Evolutionary conservation across 2,113 vertebrate species (phyloP).

Genomic region (Elgaria multicarinata): DNA sequence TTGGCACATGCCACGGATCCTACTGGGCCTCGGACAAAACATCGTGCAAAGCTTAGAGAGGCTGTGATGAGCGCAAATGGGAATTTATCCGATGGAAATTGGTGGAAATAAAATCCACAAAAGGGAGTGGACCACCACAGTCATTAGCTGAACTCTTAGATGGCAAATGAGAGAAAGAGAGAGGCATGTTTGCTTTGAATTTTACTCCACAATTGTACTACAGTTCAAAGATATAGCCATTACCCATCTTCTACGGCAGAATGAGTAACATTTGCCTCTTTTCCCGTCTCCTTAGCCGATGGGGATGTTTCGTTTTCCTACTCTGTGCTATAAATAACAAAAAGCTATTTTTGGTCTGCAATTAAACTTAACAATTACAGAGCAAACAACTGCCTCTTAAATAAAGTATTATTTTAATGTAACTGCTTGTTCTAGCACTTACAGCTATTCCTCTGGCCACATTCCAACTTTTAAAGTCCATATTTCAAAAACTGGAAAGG

Average conservation of each 20-base stretch:
- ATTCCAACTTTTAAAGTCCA: background rate
- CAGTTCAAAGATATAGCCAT: background rate
- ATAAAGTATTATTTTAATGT: background rate
- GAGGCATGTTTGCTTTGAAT: conserved; percentile 11
- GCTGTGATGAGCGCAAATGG: conserved; percentile 74
- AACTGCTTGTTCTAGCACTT: background rate
- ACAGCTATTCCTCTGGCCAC: background rate
- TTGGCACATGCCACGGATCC: conserved; percentile 77
- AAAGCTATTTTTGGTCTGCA: background rate
- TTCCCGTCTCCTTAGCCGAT: background rate
- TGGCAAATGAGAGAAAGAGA: background rate
- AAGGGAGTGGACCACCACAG: conserved; percentile 1
- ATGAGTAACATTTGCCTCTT: background rate
- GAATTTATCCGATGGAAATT: conserved; percentile 67
- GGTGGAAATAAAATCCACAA: conserved; percentile 37
- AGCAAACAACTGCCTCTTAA: background rate
- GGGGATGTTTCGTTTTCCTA: background rate
- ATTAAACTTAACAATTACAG: background rate
- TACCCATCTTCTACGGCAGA: background rate
- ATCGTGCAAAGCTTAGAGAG: conserved; percentile 71
- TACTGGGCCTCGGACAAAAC: conserved; percentile 76
- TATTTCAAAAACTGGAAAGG: background rate
- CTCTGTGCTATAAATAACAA: conserved; percentile 8
- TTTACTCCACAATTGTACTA: background rate
- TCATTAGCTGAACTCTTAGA: conserved; percentile 10